Percentiles rank a stretch among this genome's conserved stretches.
Conservation (phyloP, 2,113 vertebrate genomes). For the Malurus alboscapulatus region DNA sequence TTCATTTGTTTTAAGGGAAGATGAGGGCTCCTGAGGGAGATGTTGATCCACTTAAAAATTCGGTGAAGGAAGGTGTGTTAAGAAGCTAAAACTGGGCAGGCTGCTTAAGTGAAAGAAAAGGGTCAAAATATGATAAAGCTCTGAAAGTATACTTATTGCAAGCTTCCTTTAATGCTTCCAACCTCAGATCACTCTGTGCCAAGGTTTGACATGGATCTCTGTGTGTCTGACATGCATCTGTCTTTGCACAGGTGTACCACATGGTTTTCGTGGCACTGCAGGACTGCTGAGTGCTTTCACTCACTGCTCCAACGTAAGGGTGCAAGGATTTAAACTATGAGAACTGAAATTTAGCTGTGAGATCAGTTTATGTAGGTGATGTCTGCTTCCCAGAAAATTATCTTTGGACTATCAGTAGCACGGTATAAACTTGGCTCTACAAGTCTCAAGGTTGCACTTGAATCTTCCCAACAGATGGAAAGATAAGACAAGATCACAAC, state of each 20-base stretch:
- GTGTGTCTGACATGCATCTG: accelerated
- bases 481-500: neutral
- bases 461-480: neutral
- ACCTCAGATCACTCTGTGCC: neutral
- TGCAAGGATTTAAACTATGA: neutral
- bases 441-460: neutral
- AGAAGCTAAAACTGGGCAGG: neutral
- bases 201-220: neutral
- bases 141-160: neutral
- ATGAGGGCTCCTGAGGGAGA: neutral
- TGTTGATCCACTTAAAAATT: neutral
- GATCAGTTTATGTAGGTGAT: neutral
- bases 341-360: neutral
- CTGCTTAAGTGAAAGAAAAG: neutral
- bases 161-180: neutral
- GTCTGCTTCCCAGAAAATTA: neutral
- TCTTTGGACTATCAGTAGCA: neutral
- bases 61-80: neutral
- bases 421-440: accelerated
- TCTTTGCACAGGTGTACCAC: neutral
- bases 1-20: neutral
- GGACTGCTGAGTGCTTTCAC: neutral
- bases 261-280: neutral
- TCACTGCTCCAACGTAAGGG: neutral
- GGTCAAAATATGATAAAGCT: neutral